Conservation (phyloP, 2,888 invertebrate species). For the Parasteatoda lunata region DNA sequence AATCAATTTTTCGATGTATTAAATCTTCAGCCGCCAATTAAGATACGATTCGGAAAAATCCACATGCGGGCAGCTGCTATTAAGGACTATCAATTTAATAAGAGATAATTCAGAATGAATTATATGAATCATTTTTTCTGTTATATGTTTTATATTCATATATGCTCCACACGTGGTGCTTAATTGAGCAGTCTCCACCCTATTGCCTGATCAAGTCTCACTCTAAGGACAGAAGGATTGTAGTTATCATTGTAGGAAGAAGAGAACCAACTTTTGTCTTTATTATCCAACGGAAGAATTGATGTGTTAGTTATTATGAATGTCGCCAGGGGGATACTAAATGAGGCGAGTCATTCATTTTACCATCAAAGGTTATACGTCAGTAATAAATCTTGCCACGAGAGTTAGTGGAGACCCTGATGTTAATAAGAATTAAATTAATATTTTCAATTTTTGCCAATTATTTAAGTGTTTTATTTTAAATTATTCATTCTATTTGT, state of each 20-base stretch:
- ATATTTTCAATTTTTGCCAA: no score
- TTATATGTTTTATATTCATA: neutral
- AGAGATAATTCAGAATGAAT: constrained; percentile 5
- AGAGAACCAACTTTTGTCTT: neutral
- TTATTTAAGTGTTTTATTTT: no score
- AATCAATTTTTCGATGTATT: no score
- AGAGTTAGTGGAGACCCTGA: no score
- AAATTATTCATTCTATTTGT: no score
- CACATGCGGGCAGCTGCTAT: constrained; percentile 1
- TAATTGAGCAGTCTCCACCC: constrained; percentile 6
- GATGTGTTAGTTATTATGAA: neutral
- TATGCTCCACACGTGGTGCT: constrained; percentile 13
- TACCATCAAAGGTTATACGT: no score
- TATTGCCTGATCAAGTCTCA: neutral
- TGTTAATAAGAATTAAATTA: no score
- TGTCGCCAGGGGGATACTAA: neutral
- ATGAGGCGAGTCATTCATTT: no score
- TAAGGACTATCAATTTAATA: neutral
- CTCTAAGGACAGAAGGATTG: neutral
- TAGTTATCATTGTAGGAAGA: neutral
- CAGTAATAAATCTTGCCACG: no score
- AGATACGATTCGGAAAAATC: neutral
- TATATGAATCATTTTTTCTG: neutral
- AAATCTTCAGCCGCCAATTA: no score
- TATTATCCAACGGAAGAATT: neutral